Evolutionary conservation across 2,888 invertebrate species (phyloP), one percentile per base, ranked within the genome.

Genomic region (Ennomos erosarius): DNA sequence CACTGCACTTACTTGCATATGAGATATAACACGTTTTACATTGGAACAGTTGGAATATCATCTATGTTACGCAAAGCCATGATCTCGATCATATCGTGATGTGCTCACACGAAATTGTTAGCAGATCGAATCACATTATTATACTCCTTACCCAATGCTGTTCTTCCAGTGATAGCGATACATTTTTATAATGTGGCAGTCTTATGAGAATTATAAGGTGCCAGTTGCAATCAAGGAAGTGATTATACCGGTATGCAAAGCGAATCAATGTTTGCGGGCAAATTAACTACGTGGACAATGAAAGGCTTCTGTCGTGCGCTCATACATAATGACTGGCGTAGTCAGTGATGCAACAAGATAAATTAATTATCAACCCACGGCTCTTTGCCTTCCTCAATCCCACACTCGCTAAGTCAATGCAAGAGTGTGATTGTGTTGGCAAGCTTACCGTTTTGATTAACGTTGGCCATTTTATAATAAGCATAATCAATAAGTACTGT

Each of bases 401-500:
- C 74, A 76, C 75, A 67, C 68, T 67, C 51, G 16, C 46, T 37
- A 12, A 39, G n/a, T 49, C 42, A 55, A 55, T 46, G 47, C 50
- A 50, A 55, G 43, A 33, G 47, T 52, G 54, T 43, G 35, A 55
- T 51, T 58, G 45, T 50, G 33, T 68, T 68, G 60, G 56, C 45
- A 65, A 55, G 50, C 61, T 70, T 70, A 63, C 64, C 65, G 55
- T 70, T 70, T 61, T 68, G 67, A 57, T 65, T 64, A 57, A 64
- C 62, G 46, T 59, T 64, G 61, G 56, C 64, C 66, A 62, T 40
- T 73, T 68, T 71, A 71, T 68, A 70, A 76, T 70, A 66, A 48
- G 53, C 48, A 75, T 71, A 79, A 83, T 83, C 84, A 74, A 84
- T 84, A n/a, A n/a, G n/a, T n/a, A 81, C 76, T 71, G 76, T 78